These are phyloP conservation scores for Pasiphila rectangulata DNA, from an alignment of 2,888 invertebrate species.

Conservation along the genomic window DNA sequence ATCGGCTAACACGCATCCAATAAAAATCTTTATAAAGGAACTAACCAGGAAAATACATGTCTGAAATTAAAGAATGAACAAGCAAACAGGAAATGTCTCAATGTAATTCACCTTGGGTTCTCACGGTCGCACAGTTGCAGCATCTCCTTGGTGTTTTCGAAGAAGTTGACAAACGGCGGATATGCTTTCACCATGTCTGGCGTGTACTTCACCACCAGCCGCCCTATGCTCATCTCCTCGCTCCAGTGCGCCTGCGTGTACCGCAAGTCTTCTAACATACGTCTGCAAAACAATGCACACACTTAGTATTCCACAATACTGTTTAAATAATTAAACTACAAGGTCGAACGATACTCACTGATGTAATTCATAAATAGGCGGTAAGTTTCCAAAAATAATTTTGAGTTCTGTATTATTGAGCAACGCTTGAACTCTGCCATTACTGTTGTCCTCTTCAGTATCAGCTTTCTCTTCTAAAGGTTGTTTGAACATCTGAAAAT, in stretches of 20 bases:
- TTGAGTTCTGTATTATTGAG: slow-evolving; percentile 95
- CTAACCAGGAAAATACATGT: not conserved
- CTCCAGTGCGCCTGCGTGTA: slow-evolving; percentile 89
- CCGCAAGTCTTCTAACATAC: slow-evolving; percentile 84
- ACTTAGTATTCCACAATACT: not conserved
- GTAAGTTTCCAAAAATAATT: slow-evolving; percentile 96
- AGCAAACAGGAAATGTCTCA: not conserved
- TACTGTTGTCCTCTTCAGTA: slow-evolving; percentile 84
- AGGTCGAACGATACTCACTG: slow-evolving; percentile 72
- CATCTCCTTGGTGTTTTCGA: slow-evolving; percentile 97
- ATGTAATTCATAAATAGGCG: slow-evolving; percentile 96
- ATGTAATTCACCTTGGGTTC: slow-evolving; percentile 87
- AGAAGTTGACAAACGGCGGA: slow-evolving; percentile 98
- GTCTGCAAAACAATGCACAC: slow-evolving; percentile 41
- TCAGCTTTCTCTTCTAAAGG: slow-evolving; percentile 91
- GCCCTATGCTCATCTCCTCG: slow-evolving; percentile 93
- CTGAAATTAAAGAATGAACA: not conserved
- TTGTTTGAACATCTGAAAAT: slow-evolving; percentile 92
- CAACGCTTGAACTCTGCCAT: slow-evolving; percentile 84
- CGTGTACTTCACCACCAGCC: slow-evolving; percentile 92
- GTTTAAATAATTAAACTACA: not conserved
- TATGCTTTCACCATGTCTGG: slow-evolving; percentile 95
- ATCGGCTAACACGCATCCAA: too few relatives aligned
- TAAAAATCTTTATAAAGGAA: not conserved
- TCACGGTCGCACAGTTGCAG: slow-evolving; percentile 93